Evolutionary conservation across 2,888 invertebrate genomes (phyloP), one percentile per base, ranked within the genome.

Genomic region (Pardosa pseudoannulata): DNA sequence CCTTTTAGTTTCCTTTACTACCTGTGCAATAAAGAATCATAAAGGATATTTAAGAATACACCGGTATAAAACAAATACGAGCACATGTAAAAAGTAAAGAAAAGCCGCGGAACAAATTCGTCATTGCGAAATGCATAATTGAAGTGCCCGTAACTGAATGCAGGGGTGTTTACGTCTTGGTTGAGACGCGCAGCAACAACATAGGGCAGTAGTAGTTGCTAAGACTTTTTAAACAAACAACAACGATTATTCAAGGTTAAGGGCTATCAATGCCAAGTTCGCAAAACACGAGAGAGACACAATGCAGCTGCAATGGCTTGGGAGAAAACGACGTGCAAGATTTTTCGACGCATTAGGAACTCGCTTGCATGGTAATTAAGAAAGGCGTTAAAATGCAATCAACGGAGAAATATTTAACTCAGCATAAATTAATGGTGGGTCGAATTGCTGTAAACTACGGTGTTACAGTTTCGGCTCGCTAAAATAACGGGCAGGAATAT

Each of bases 221-320:
- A 56, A 56, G 56, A 56, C 56, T 56, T 56, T 19, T 23, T 56
- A 56, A 56, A 56, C 23, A 56, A 56, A 56, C 56, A 56, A 56
- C 56, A 56, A 46, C 41, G 41, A 23, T 56, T 56, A 56, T 56
- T 56, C 56, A 56, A 56, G 56, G 56, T 56, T 56, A 56, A 56
- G 56, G 56, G 23, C 56, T 56, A 56, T 56, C 56, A 56, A 56
- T 56, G 56, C 56, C 56, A 56, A 56, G 56, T 56, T 56, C 56
- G 56, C 9, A 23, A 56, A 56, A 56, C 56, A 23, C 16, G 23
- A 6, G 16, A 23, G 16, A 23, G 56, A 56, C 56, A 56, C 56
- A 56, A 56, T 56, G 56, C 56, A 23, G 56, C 56, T 23, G 56
- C 56, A 23, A 23, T 16, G 36, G 19, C 56, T 23, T 6, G 23